Conservation (phyloP, 1,140 invertebrate species). For the Halesus radiatus region DNA sequence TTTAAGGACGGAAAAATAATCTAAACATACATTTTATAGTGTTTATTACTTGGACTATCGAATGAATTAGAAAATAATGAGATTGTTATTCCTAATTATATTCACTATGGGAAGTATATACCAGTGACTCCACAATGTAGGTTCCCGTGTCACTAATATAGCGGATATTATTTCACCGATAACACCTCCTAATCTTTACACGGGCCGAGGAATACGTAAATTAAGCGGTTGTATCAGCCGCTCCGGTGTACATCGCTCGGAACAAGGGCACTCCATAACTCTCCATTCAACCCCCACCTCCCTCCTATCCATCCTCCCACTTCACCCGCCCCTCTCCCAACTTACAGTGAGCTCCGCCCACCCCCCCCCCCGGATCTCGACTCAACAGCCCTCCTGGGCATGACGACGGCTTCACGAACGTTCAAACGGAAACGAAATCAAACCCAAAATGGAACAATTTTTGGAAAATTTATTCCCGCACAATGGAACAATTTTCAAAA, state of each 20-base stretch:
- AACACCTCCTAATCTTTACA: slow-evolving; percentile 24
- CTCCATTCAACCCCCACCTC: slow-evolving; percentile 23
- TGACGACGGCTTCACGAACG: slow-evolving; percentile 13
- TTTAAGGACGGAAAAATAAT: no score
- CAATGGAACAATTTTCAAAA: neutral
- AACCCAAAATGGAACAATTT: neutral
- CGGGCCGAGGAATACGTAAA: slow-evolving; percentile 21
- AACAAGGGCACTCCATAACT: slow-evolving; percentile 39
- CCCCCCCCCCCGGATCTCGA: neutral
- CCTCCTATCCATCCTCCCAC: neutral
- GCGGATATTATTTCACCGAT: neutral
- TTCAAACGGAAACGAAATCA: neutral
- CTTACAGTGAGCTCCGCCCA: neutral
- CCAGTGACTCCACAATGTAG: no score
- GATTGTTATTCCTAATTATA: no score
- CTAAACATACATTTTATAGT: no score
- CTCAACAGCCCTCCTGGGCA: slow-evolving; percentile 8
- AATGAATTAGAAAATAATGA: no score
- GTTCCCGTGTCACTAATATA: no score
- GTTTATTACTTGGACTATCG: no score
- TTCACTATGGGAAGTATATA: no score
- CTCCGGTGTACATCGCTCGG: slow-evolving; percentile 9
- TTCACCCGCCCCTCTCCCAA: no score
- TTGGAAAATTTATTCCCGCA: neutral
- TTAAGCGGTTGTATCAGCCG: slow-evolving; percentile 8